Evolutionary conservation across 35 echinoderm and acorn worm genomes (phyloP), one percentile per base, ranked within the genome.

Genomic region (Holothuria glaberrima): DNA sequence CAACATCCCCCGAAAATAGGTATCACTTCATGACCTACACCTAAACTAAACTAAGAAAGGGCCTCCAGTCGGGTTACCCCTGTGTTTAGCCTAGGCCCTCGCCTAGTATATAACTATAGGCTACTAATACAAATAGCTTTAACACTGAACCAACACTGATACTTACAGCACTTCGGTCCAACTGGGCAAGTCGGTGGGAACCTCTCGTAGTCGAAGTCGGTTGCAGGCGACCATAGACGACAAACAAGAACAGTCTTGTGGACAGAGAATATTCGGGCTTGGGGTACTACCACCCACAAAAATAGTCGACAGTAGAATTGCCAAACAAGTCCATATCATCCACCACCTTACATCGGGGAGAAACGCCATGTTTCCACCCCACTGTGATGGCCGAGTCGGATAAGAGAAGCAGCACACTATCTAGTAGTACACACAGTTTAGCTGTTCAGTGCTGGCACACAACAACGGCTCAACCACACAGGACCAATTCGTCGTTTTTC

Each of bases 341-440:
- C 85, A 87, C 85, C 85, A 87, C 85, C 59, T 68, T 36, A 86
- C 83, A 33, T 66, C 83, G 22, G 62, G 59, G 35, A 86, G 83
- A 86, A 86, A 66, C 62, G 83, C 62, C 83, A 86, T 86, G 62
- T 66, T 86, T 45, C 83, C 30, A 21, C 83, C 32, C 83, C 83
- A 82, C 71, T 75, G 71, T 75, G 71, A 75, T 75, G 31, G 71
- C 21, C 14, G 33, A 82, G 48, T 38, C 41, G 5, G 79, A 48
- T 21, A 30, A 31, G 3, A 75, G 29, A 75, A 21, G 71, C 26
- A 25, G 21, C 33, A 61, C 22, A 27, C n/a, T 28, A 16, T 25
- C 20, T 4, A 24, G 5, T 17, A 58, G 32, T 84, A 84, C 35
- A 84, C 35, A 63, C 80, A 30, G 54, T 61, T 61, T 5, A 33